A percentile compares a stretch with the other conserved stretches of the same genome.
phyloP scores from a whole-genome alignment of 2,888 invertebrate species.

The Seira musarum region DNA sequence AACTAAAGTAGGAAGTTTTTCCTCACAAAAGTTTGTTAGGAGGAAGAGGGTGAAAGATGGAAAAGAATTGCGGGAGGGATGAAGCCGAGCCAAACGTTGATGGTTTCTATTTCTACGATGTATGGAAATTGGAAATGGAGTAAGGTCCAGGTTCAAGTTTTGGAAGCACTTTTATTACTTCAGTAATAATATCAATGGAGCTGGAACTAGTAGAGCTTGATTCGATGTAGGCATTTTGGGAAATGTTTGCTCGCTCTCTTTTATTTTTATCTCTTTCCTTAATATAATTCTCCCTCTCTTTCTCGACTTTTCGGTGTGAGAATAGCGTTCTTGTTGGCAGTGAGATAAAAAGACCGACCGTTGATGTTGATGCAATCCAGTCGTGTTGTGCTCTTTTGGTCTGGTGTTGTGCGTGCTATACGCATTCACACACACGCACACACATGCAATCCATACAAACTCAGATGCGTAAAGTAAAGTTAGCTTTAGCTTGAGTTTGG shows the following conservation, averaged over 20 bases:
- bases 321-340: slow-evolving; percentile 4
- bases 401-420: not conserved
- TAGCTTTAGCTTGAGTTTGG: not conserved
- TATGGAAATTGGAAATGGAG: slow-evolving; percentile 4
- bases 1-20: slow-evolving; percentile 19
- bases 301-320: not conserved
- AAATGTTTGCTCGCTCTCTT: not conserved
- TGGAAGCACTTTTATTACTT: not conserved
- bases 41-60: slow-evolving; percentile 44
- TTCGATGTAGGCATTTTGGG: too few relatives aligned
- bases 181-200: not conserved
- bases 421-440: slow-evolving; percentile 3
- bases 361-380: not conserved
- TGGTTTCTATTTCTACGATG: not conserved
- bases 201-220: too few relatives aligned
- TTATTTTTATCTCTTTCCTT: not conserved
- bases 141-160: not conserved
- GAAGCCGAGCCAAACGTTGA: slow-evolving; percentile 1
- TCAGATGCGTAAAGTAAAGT: too few relatives aligned
- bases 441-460: not conserved
- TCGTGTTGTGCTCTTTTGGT: too few relatives aligned
- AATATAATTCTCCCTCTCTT: not conserved
- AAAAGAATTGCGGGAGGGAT: slow-evolving; percentile 17
- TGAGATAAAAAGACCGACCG: slow-evolving; percentile 7
- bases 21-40: slow-evolving; percentile 10